These are phyloP conservation scores for Drosophila jambulina DNA, from an alignment of 1,140 invertebrate genomes.

Conservation along the genomic window DNA sequence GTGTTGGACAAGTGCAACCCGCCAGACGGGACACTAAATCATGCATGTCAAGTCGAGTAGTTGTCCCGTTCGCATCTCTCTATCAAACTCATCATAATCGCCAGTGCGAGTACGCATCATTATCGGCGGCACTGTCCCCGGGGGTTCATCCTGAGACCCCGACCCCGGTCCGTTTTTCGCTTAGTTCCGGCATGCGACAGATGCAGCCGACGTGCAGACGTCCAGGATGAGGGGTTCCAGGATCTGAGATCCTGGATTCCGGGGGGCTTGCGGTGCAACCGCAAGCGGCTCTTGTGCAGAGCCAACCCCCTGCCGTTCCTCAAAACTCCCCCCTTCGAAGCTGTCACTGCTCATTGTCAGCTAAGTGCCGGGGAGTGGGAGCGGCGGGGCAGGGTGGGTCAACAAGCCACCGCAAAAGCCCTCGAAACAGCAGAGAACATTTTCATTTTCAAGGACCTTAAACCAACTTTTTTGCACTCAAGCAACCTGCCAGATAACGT, in stretches of 20 bases:
- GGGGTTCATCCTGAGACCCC: slow-evolving; percentile 1
- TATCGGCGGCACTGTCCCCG: slow-evolving; percentile 54
- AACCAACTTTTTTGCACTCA: slow-evolving; percentile 72
- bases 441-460: slow-evolving; percentile 79
- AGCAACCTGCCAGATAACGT: slow-evolving; percentile 57
- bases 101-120: slow-evolving; percentile 72
- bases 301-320: slow-evolving; percentile 10
- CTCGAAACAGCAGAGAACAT: slow-evolving; percentile 47
- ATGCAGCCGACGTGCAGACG: slow-evolving; percentile 75
- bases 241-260: slow-evolving; percentile 3
- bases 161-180: slow-evolving; percentile 46
- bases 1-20: slow-evolving; percentile 27
- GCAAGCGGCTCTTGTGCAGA: slow-evolving; percentile 65
- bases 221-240: slow-evolving; percentile 4
- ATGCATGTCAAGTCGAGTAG: slow-evolving; percentile 82
- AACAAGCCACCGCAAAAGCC: slow-evolving; percentile 50
- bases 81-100: slow-evolving; percentile 82
- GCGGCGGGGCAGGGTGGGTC: slow-evolving; percentile 8
- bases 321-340: slow-evolving; percentile 13
- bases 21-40: slow-evolving; percentile 63
- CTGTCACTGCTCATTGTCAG: slow-evolving; percentile 81
- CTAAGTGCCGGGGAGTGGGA: slow-evolving; percentile 63
- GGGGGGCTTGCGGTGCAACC: slow-evolving; percentile 55
- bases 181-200: slow-evolving; percentile 82
- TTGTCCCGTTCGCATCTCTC: slow-evolving; percentile 69